phyloP scores from a whole-genome alignment of 2,113 vertebrate species.

The Pagrus major region DNA sequence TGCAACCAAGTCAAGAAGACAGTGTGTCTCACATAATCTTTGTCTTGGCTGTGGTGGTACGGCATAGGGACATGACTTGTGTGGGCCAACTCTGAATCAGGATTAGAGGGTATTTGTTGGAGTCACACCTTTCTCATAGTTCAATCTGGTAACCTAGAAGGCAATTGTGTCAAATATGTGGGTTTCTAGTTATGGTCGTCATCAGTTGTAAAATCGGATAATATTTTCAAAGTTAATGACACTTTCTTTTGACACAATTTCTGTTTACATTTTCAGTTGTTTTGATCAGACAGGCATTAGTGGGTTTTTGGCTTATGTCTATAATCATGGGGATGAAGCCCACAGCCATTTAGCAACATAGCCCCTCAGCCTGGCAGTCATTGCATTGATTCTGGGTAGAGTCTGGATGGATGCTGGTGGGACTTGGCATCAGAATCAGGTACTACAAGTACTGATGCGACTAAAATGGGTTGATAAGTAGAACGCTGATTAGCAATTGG shows the following conservation, averaged over 20 bases:
- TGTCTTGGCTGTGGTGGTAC: constrained; percentile 24
- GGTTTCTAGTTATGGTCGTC: neutral
- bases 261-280: neutral
- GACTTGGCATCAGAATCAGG: constrained; percentile 12
- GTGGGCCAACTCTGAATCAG: constrained; percentile 28
- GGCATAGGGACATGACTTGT: constrained; percentile 24
- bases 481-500: constrained; percentile 19
- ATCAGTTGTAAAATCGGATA: neutral
- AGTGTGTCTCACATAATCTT: neutral
- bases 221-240: neutral
- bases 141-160: constrained; percentile 13
- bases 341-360: neutral
- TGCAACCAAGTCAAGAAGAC: constrained; percentile 13
- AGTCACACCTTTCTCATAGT: constrained; percentile 23
- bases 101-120: constrained; percentile 16
- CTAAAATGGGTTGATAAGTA: constrained; percentile 10
- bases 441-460: constrained; percentile 12
- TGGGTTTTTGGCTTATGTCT: neutral
- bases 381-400: constrained; percentile 17
- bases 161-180: constrained; percentile 1
- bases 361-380: constrained; percentile 7
- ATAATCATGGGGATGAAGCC: neutral
- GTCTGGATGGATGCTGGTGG: neutral
- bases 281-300: neutral
- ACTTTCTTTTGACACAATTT: neutral